phyloP scores from a whole-genome alignment of 2,888 invertebrate species.

The Synanthedon myopaeformis region DNA sequence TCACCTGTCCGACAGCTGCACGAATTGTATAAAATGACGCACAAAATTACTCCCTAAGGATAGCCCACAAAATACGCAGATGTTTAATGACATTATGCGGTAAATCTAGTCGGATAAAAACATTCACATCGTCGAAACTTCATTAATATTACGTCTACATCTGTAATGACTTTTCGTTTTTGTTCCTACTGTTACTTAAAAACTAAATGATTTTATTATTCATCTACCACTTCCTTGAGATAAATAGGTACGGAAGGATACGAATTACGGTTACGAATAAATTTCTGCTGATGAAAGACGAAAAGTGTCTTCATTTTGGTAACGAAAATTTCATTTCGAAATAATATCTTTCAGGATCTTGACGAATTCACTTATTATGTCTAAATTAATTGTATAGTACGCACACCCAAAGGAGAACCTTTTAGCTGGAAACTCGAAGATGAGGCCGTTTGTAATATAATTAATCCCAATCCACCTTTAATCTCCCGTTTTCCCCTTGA shows the following conservation, averaged over 20 bases:
- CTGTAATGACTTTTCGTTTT: no score
- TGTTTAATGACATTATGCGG: slow-evolving; percentile 22
- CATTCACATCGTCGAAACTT: background rate
- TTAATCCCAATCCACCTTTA: slow-evolving; percentile 39
- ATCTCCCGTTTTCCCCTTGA: slow-evolving; percentile 26
- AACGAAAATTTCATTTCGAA: slow-evolving; percentile 24
- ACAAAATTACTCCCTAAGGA: slow-evolving; percentile 44
- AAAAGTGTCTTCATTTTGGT: slow-evolving; percentile 17
- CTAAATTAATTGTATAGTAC: slow-evolving; percentile 33
- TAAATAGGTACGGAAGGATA: no score
- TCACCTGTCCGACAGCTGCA: slow-evolving; percentile 61
- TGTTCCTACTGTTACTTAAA: no score
- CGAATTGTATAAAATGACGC: slow-evolving; percentile 39
- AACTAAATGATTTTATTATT: no score
- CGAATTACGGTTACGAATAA: no score
- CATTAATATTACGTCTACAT: background rate
- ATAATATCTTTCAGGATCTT: slow-evolving; percentile 33
- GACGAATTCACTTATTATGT: slow-evolving; percentile 35
- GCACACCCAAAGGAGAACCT: slow-evolving; percentile 21
- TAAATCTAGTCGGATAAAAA: slow-evolving; percentile 11
- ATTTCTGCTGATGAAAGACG: background rate
- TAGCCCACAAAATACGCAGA: slow-evolving; percentile 37
- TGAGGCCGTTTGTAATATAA: slow-evolving; percentile 35
- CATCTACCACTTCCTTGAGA: no score
- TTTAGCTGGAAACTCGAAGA: slow-evolving; percentile 26